Evolutionary conservation across 2,113 vertebrate genomes (phyloP), one percentile per base, ranked within the genome.

Genomic region (Halcyon senegalensis): DNA sequence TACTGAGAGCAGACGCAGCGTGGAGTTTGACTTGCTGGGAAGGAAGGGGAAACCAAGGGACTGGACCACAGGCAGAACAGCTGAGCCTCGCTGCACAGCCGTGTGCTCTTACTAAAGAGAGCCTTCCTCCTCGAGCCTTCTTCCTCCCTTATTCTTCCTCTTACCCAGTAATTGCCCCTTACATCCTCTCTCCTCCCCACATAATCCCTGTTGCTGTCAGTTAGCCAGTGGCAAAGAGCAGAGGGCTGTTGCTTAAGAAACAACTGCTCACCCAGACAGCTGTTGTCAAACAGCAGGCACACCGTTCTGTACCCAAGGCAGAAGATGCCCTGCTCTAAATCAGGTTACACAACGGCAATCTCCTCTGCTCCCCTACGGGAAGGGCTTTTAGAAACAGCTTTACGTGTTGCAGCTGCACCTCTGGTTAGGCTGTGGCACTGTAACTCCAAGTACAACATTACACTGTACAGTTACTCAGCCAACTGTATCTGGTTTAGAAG

Each of bases 141-240:
- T 39, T 94, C 89, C 70, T 86, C 89, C 75, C 50, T 31, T 70
- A 59, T 66, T 83, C 84, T 87, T 94, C 59, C 77, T 89, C 35
- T 75, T 66, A 69, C 30, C 28, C 9, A 21, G n/a, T 69, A 85
- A 80, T 70, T 95, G 74, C 56, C 66, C 74, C 68, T 80, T 86
- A 69, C n/a, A 33, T 67, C 51, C 83, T 59, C 64, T 90, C 66
- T 90, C 62, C 81, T 83, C 37, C 69, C 25, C 21, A 21, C 70
- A 33, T 75, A 77, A 87, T 80, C 80, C 75, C 79, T 66, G 73
- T 85, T 3, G 3, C 78, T 92, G 90, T 90, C 90, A 81, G 64
- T 93, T 94, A 93, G 84, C 37, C 62, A 11, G 80, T 67, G 84
- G 91, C 80, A 90, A 92, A 72, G 70, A 46, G 18, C 83, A 81